phyloP scores from a whole-genome alignment of 2,797 vertebrate genomes.

The Characodon lateralis region DNA sequence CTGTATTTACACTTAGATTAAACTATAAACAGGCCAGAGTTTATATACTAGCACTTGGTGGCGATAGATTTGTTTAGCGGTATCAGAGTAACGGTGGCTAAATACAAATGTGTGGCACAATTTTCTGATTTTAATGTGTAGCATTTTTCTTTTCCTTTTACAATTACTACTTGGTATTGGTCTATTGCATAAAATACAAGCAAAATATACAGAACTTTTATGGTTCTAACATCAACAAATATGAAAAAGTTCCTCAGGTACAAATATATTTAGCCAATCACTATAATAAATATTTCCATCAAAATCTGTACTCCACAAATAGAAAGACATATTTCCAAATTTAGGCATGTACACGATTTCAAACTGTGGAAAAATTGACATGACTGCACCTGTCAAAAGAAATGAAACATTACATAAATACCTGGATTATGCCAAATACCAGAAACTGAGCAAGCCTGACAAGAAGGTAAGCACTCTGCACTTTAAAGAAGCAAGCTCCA shows the following conservation, averaged over 20 bases:
- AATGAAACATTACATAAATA: constrained; percentile 15
- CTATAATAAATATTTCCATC: background rate
- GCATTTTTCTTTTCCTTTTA: background rate
- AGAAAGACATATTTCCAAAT: background rate
- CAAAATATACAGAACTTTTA: background rate
- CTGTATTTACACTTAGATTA: background rate
- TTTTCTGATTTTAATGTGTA: background rate
- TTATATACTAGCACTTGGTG: background rate
- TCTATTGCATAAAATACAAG: background rate
- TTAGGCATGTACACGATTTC: background rate
- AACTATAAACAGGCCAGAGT: background rate
- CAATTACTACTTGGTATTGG: background rate
- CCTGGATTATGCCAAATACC: constrained; percentile 21
- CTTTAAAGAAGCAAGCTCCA: constrained; percentile 11
- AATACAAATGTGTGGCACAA: background rate
- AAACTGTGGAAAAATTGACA: background rate
- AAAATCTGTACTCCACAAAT: background rate
- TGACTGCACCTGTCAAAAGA: constrained; percentile 1
- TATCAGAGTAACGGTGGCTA: background rate
- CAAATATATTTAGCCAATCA: background rate
- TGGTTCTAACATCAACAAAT: background rate
- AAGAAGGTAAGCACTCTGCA: constrained; percentile 11
- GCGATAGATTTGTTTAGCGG: background rate
- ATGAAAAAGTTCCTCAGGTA: background rate
- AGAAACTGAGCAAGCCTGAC: constrained; percentile 17